Percentiles rank a stretch among this genome's conserved stretches.
phyloP scores from a whole-genome alignment of 2,113 vertebrate genomes.

The Acanthochromis polyacanthus region DNA sequence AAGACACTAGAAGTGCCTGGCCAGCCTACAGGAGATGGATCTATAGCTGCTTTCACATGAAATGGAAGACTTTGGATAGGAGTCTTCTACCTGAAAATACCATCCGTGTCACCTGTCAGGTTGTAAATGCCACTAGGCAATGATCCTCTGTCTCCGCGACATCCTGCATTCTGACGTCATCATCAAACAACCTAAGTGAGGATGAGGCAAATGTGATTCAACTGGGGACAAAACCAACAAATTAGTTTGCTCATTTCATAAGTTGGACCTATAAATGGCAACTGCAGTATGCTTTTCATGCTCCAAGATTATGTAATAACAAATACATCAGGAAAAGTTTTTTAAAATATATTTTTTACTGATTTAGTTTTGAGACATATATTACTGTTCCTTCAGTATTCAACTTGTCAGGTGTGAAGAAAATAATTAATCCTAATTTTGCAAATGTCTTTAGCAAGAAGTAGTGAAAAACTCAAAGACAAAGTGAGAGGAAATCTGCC shows the following conservation, averaged over 20 bases:
- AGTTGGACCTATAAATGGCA: neutral
- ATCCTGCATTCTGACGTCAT: neutral
- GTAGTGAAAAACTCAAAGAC: neutral
- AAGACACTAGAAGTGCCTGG: slow-evolving; percentile 24
- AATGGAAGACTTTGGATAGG: slow-evolving; percentile 15
- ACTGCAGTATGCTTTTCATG: neutral
- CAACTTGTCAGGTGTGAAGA: neutral
- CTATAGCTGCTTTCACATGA: slow-evolving; percentile 38
- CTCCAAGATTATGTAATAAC: too few species aligned
- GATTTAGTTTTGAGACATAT: neutral
- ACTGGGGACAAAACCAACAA: too few species aligned
- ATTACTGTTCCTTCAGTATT: neutral
- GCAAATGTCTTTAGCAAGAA: neutral
- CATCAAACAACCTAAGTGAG: too few species aligned
- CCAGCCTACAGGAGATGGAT: slow-evolving; percentile 45
- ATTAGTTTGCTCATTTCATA: neutral
- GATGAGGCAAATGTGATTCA: too few species aligned
- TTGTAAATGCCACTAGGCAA: slow-evolving; percentile 24
- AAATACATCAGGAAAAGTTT: neutral
- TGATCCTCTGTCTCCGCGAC: neutral
- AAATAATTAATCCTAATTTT: neutral
- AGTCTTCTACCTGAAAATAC: slow-evolving; percentile 29
- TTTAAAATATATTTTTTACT: neutral
- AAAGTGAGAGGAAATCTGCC: neutral
- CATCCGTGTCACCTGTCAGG: slow-evolving; percentile 18